Base-by-base conservation (phyloP, 2,797 vertebrate genomes). In the Apodemus agrarius region DNA sequence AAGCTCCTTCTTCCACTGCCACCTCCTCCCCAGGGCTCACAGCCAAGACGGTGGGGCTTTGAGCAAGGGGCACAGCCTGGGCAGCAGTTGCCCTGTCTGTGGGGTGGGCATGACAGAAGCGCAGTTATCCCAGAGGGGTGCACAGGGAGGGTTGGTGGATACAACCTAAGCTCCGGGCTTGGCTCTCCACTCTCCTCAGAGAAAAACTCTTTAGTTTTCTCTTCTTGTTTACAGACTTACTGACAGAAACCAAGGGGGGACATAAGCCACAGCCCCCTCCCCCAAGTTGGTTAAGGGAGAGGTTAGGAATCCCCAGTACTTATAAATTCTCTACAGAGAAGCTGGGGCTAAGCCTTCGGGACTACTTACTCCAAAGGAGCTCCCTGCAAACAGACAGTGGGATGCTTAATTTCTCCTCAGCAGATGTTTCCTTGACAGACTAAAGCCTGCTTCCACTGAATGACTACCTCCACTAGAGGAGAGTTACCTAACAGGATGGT, bases 401-500 rank as follows among this genome's bases (percentile, higher is more conserved):
- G 91, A 65, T 93, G 54, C 65, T 91, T 57, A 46, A 91, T 89
- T 85, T 95, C 75, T 96, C 91, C 91, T 92, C 91, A 54, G 93
- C 37, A 14, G 87, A 95, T 11, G 40, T 82, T 74, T 89, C 69
- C 59, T 46, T 29, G 29, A 26, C 31, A 94, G 54, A 85, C 72
- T 93, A 43, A 54, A 88, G 87, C 81, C 93, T 78, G 24, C 91
- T 90, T 95, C 89, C 72, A 94, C 57, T 2, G 0, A 80, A 82
- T 54, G 82, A 52, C 74, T 90, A 79, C 91, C 82, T 93, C 49
- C 21, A 69, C 85, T 65, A 91, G 75, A 81, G 92, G 72, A 74
- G 61, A 88, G 96, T 95, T 96, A 63, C 74, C n/a, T 82, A 96
- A 96, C 85, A 87, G 75, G 93, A 90, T 54, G 52, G 57, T 67